A percentile compares a stretch with the other conserved stretches of the same genome.
Evolutionary conservation across 2,797 vertebrate genomes (phyloP).

Genomic region (Pseudochirops corinnae): DNA sequence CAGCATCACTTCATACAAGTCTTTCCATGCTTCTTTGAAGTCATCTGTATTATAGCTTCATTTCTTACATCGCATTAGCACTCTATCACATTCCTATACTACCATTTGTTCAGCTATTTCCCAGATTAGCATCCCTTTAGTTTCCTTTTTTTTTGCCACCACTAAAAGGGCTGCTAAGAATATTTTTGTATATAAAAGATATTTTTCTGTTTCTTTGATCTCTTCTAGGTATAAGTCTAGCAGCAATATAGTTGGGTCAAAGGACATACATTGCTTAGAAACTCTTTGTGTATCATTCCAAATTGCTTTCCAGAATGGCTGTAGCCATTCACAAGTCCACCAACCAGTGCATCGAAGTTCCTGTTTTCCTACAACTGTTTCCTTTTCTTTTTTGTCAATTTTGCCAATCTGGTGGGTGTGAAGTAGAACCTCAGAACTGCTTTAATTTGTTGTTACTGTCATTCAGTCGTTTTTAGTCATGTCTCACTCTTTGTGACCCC

Average conservation of each 20-base stretch:
- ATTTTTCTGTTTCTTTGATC: background rate
- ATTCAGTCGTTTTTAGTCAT: background rate
- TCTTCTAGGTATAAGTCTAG: background rate
- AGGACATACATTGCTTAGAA: background rate
- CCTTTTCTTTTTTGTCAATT: background rate
- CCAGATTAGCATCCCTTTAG: background rate
- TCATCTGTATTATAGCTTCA: background rate
- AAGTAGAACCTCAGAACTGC: background rate
- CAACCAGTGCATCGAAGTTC: background rate
- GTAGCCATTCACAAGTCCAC: background rate
- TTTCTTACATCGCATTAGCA: background rate
- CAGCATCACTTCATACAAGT: background rate
- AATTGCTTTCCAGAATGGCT: background rate
- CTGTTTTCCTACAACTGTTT: background rate
- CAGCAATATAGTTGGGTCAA: background rate
- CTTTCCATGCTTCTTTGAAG: background rate
- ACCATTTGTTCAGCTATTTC: background rate
- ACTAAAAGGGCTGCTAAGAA: background rate
- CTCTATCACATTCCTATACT: background rate
- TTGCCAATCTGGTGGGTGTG: background rate
- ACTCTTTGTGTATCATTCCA: background rate
- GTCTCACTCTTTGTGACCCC: background rate
- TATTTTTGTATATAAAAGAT: background rate
- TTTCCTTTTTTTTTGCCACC: background rate
- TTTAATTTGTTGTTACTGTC: background rate